A percentile compares a stretch with the other conserved stretches of the same genome.
These are phyloP conservation scores for Threskiornis aethiopicus DNA, from an alignment of 2,797 vertebrate genomes.

Conservation along the genomic window DNA sequence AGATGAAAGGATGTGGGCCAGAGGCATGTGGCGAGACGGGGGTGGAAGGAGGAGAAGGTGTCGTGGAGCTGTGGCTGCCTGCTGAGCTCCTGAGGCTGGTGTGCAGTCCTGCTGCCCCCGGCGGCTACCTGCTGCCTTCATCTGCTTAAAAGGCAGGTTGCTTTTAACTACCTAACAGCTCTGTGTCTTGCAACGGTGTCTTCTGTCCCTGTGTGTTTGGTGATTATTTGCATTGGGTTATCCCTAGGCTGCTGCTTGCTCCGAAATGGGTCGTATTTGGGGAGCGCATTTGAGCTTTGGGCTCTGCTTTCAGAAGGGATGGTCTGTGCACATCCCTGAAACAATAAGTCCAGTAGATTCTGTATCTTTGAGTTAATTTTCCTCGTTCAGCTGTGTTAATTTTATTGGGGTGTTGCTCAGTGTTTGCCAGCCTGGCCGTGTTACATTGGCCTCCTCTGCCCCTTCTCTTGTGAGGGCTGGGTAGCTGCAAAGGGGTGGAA, in stretches of 20 bases:
- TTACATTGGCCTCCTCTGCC: background rate
- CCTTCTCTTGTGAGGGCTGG: background rate
- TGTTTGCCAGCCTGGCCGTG: background rate
- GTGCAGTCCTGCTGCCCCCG: background rate
- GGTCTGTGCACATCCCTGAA: background rate
- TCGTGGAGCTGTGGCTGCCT: background rate
- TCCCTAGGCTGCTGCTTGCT: background rate
- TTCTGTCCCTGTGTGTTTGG: background rate
- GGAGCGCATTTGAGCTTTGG: background rate
- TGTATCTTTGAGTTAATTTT: background rate
- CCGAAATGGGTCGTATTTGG: background rate
- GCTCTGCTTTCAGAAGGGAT: background rate
- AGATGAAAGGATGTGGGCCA: background rate
- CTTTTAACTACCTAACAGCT: background rate
- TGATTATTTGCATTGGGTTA: background rate
- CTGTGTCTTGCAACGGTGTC: accelerated
- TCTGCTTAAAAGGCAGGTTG: background rate
- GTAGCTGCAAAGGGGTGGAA: background rate
- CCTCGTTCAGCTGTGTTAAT: background rate
- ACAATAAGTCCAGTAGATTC: background rate
- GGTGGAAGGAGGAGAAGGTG: background rate
- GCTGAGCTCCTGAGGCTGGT: background rate
- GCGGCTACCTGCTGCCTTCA: background rate
- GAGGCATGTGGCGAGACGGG: accelerated
- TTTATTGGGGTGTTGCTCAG: background rate